Base-by-base conservation (phyloP, 2,888 invertebrate species). In the Clanis bilineata region DNA sequence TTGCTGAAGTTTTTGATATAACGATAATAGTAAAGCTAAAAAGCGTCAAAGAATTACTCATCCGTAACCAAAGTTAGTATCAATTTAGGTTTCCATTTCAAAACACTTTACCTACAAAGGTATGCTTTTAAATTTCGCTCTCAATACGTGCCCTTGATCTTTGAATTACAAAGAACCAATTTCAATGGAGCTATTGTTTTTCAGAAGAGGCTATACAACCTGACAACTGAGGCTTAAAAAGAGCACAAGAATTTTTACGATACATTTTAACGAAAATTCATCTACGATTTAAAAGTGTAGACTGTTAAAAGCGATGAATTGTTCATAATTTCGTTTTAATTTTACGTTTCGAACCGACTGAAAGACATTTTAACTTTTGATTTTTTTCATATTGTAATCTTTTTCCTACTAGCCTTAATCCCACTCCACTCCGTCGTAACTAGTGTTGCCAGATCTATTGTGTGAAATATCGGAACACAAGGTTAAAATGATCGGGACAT, bases 111-210 rank as follows among this genome's bases (percentile, higher is more conserved):
- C 55, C 12, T 56, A 61, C 56, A 57, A 57, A 57, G 28, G 43
- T 56, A 43, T 60, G 56, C 54, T 56, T 56, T 38, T 56, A 12
- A 58, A 62, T 59, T 22, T 39, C 47, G 54, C 43, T n/a, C 45
- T 62, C 56, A 56, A 51, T 39, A 38, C 28, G 54, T 58, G 64
- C 64, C 71, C 74, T 77, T 75, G 74, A 74, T 75, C 70, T 71
- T 65, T 70, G 63, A 69, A 68, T 68, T 67, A 77, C 74, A 79
- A 82, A 80, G 81, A 74, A 70, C 64, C 69, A 67, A 73, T 76
- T 75, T 79, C 71, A 74, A 77, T 76, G 71, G 76, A 71, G 72
- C 75, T 66, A 74, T 86, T 85, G 84, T 85, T 77, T 75, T 73
- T 67, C 65, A 66, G 51, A 74, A 83, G 80, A 63, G 76, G 65